Percentiles rank a stretch among this genome's conserved stretches.
phyloP scores from a whole-genome alignment of 2,797 vertebrate species.

The Gymnoscopelus microlampas region DNA sequence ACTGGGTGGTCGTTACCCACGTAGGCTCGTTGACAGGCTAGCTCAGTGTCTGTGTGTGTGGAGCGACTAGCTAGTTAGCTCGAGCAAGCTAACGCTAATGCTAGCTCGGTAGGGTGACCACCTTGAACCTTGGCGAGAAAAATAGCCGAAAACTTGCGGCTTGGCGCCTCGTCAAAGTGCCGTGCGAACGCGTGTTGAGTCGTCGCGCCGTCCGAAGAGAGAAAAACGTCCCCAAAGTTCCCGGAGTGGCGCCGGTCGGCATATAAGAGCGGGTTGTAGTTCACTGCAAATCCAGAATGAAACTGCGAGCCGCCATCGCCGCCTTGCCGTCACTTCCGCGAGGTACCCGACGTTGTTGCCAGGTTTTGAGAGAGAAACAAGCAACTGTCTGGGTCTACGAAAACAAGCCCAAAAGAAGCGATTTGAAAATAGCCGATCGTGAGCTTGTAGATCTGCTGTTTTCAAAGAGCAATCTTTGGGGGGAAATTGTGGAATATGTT shows the following conservation, averaged over 20 bases:
- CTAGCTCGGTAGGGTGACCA: constrained; percentile 80
- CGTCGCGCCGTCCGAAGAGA: constrained; percentile 26
- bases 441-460: too few species aligned
- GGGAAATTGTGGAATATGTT: too few species aligned
- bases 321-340: constrained; percentile 83
- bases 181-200: constrained; percentile 19
- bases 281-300: constrained; percentile 83
- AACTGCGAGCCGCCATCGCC: constrained; percentile 86
- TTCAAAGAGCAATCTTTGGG: too few species aligned
- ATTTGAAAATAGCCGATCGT: too few species aligned
- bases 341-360: neutral
- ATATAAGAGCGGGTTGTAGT: constrained; percentile 78
- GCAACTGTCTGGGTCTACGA: too few species aligned
- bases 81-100: constrained; percentile 69
- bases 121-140: constrained; percentile 71
- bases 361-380: too few species aligned
- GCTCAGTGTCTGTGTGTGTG: constrained; percentile 53
- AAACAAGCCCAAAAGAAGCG: too few species aligned
- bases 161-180: constrained; percentile 29
- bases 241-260: constrained; percentile 68
- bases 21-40: constrained; percentile 66
- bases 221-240: constrained; percentile 52
- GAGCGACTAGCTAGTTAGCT: constrained; percentile 59
- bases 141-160: constrained; percentile 53
- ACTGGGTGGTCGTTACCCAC: constrained; percentile 61